phyloP scores from a whole-genome alignment of 2,888 invertebrate genomes.

The Iphiclides podalirius region DNA sequence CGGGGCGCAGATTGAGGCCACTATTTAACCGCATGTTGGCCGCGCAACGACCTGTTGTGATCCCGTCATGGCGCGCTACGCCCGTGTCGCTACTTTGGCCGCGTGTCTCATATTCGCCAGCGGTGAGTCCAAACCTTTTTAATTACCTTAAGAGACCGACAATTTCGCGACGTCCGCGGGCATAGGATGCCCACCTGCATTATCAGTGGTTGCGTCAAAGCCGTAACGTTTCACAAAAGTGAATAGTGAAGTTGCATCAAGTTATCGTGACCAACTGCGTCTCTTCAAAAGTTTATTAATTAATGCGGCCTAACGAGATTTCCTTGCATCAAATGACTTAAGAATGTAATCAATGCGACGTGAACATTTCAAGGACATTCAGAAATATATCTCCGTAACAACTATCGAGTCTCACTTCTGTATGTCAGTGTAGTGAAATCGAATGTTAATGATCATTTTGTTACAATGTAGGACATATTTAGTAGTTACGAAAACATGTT shows the following conservation, averaged over 20 bases:
- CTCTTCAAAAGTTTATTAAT: constrained; percentile 52
- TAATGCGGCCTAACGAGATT: constrained; percentile 57
- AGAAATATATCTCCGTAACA: constrained; percentile 42
- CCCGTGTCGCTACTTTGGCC: constrained; percentile 79
- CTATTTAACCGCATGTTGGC: constrained; percentile 77
- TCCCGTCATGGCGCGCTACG: constrained; percentile 81
- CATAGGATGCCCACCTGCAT: constrained; percentile 49
- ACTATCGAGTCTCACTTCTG: constrained; percentile 46
- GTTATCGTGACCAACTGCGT: constrained; percentile 64
- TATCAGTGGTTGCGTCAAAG: constrained; percentile 60
- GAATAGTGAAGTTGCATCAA: constrained; percentile 68
- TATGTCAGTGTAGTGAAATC: constrained; percentile 45
- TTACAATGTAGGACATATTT: constrained; percentile 36
- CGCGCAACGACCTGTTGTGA: constrained; percentile 80
- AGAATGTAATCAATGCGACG: constrained; percentile 56
- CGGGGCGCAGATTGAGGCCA: constrained; percentile 79
- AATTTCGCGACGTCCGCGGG: constrained; percentile 71
- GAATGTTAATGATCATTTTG: constrained; percentile 13
- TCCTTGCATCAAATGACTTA: constrained; percentile 58
- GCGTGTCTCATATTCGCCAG: constrained; percentile 77
- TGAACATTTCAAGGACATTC: constrained; percentile 66
- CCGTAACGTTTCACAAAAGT: constrained; percentile 61
- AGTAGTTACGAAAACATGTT: constrained; percentile 43
- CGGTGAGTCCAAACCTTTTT: constrained; percentile 80
- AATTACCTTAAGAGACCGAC: constrained; percentile 66